phyloP scores from a whole-genome alignment of 2,797 vertebrate species.

The Pseudochirops corinnae region DNA sequence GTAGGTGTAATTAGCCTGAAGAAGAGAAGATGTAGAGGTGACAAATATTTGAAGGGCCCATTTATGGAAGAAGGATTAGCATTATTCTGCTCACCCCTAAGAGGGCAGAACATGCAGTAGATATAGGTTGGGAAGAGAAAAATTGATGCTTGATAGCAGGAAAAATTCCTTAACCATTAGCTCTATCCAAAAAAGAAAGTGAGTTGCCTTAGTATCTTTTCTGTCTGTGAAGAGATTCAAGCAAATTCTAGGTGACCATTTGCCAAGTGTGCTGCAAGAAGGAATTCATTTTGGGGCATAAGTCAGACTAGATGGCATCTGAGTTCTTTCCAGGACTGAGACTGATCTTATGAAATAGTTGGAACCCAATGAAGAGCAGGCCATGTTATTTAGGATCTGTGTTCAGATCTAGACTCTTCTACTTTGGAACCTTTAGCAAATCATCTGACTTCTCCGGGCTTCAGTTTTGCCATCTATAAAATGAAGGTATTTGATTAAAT shows the following conservation, averaged over 20 bases:
- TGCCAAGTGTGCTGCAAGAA: not conserved
- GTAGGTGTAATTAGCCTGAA: not conserved
- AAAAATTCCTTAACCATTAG: not conserved
- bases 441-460: not conserved
- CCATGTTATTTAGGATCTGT: not conserved
- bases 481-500: not conserved
- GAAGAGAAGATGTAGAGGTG: not conserved
- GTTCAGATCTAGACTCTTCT: not conserved
- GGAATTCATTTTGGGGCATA: not conserved
- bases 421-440: not conserved
- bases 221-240: not conserved
- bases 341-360: not conserved
- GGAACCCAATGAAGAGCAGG: not conserved
- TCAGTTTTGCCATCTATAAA: not conserved
- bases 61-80: not conserved
- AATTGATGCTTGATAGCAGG: not conserved
- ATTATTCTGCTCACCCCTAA: not conserved
- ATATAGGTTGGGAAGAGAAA: not conserved
- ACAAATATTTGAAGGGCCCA: not conserved
- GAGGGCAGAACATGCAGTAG: not conserved
- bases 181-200: not conserved
- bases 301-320: not conserved
- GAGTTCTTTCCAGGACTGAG: not conserved
- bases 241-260: not conserved
- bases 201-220: not conserved